Evolutionary conservation across 2,888 invertebrate species (phyloP), one percentile per base, ranked within the genome.

Genomic region (Dexiosoma caninum): DNA sequence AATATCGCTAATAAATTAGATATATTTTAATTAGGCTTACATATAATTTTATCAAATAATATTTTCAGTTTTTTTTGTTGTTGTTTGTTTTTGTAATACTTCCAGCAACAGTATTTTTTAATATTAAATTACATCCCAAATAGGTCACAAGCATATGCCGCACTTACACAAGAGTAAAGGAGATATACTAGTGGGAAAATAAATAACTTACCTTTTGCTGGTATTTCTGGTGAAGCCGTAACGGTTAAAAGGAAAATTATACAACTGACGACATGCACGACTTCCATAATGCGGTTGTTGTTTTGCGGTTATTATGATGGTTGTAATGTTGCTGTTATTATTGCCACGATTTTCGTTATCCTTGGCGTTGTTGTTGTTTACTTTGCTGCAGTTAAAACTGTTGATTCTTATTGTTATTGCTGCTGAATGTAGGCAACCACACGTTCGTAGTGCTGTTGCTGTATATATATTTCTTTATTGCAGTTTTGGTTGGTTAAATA

Each of bases 151-250:
- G 21, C 0, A 64, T 14, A 21, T 35, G 46, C 21, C 5, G 32
- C 35, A 35, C 9, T 49, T 49, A 23, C 6, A 27, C 4, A 5
- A 32, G 4, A 16, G 16, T 1, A 10, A 44, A 12, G 27, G 10
- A 55, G 35, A 23, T 12, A 19, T n/a, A 27, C 12, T 42, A 1
- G 7, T 32, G 40, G 9, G 21, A 19, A n/a, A 3, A 4, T 64
- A 8, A 51, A 42, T 40, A 51, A 81, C 83, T 82, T 85, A 89
- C 89, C 89, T 86, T 89, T 90, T 81, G 89, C 86, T 78, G 88
- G 87, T 84, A 89, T 90, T 83, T 89, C 90, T 72, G 89, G 86
- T 27, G 83, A 67, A 55, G 86, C 86, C 71, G 86, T 83, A 71
- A 85, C 86, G 75, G 85, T 85, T 83, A 87, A 83, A 82, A 88